Evolutionary conservation across 2,113 vertebrate genomes (phyloP).

Genomic region (Rhea pennata): DNA sequence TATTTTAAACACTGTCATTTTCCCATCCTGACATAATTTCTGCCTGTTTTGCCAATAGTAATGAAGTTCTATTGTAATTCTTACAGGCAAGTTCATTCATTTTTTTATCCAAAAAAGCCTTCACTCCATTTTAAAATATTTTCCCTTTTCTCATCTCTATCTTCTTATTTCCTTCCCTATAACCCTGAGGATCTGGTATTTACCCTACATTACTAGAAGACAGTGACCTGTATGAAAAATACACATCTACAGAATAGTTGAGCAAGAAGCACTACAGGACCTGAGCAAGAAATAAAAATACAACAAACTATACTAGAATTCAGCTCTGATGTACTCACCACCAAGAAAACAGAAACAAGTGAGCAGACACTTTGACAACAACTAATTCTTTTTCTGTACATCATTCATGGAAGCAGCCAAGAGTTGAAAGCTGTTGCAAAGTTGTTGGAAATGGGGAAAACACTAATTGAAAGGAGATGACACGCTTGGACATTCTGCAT

Average conservation of each 20-base stretch:
- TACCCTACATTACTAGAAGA: conserved; percentile 21
- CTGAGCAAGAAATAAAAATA: conserved; percentile 14
- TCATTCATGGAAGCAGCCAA: not conserved
- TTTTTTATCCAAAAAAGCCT: not conserved
- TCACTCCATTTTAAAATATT: conserved; percentile 25
- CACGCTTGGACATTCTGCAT: not conserved
- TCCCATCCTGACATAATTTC: conserved; percentile 42
- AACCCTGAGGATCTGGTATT: not conserved
- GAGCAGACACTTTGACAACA: conserved; percentile 26
- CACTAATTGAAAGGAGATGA: not conserved
- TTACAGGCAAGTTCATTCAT: not conserved
- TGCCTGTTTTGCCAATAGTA: not conserved
- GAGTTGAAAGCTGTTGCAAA: not conserved
- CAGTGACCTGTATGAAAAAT: conserved; percentile 37
- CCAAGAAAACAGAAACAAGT: not conserved
- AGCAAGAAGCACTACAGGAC: conserved; percentile 7
- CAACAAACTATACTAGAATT: conserved; percentile 13
- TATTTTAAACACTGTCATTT: conserved; percentile 21
- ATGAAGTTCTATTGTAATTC: not conserved
- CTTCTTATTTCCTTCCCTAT: not conserved
- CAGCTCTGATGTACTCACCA: not conserved
- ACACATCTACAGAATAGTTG: not conserved
- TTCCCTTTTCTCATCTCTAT: not conserved
- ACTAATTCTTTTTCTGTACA: not conserved
- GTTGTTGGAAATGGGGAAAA: not conserved